Conservation (phyloP, 2,797 vertebrate genomes). For the Periparus ater region DNA sequence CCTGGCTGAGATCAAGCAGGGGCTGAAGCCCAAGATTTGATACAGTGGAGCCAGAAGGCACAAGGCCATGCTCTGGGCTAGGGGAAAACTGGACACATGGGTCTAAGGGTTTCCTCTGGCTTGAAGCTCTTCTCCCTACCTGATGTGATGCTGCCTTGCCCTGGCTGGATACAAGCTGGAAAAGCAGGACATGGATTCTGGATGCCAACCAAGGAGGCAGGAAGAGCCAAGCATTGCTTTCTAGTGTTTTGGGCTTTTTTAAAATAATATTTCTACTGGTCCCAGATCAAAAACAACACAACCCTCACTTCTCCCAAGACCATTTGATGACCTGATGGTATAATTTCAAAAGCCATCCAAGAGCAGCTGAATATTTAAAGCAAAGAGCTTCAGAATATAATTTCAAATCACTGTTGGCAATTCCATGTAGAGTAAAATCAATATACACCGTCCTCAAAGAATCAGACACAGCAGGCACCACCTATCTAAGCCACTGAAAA, state of each 20-base stretch:
- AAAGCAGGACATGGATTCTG: not conserved
- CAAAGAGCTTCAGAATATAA: not conserved
- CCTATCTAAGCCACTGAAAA: conserved; percentile 43
- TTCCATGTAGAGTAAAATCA: not conserved
- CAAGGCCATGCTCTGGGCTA: not conserved
- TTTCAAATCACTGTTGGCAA: conserved; percentile 27
- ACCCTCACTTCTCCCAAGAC: conserved; percentile 11
- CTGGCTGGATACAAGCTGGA: not conserved
- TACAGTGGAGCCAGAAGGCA: not conserved
- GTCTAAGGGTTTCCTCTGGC: not conserved
- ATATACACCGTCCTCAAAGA: conserved; percentile 7
- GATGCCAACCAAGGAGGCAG: not conserved
- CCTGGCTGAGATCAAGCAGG: accelerated
- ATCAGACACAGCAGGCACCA: conserved; percentile 17
- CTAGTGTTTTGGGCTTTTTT: not conserved
- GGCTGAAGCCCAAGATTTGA: not conserved
- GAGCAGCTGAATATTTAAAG: conserved; percentile 7
- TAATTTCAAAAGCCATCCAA: conserved; percentile 39
- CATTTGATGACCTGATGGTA: not conserved
- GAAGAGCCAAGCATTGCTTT: not conserved
- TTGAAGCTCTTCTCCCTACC: not conserved
- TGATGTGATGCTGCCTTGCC: not conserved
- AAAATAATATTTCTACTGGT: not conserved
- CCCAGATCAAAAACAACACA: not conserved
- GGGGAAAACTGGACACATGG: accelerated